Percentiles rank a stretch among this genome's conserved stretches.
phyloP scores from a whole-genome alignment of 1,140 invertebrate genomes.

The Spodoptera litura region DNA sequence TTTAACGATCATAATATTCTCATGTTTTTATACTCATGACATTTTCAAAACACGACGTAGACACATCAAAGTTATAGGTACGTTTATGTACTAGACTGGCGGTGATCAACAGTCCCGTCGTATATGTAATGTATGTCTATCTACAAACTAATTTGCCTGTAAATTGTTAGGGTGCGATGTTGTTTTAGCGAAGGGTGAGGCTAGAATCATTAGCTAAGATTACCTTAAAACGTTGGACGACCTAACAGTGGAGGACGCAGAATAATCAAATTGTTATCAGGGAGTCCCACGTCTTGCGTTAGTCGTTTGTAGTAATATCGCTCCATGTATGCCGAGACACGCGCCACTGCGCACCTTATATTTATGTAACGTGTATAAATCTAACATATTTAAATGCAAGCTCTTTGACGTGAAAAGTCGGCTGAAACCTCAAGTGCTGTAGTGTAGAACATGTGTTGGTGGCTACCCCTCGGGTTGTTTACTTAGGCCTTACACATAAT shows the following conservation, averaged over 20 bases:
- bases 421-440: background rate
- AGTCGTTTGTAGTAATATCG: conserved; percentile 54
- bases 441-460: background rate
- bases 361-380: conserved; percentile 38
- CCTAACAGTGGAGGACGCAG: conserved; percentile 53
- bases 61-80: conserved; percentile 25
- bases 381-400: conserved; percentile 16
- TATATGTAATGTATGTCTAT: conserved; percentile 43
- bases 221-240: conserved; percentile 54
- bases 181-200: conserved; percentile 58
- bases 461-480: background rate
- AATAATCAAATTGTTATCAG: conserved; percentile 71
- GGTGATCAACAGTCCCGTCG: conserved; percentile 34
- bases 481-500: conserved; percentile 3
- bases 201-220: conserved; percentile 62
- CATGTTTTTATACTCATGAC: conserved; percentile 34
- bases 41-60: conserved; percentile 32
- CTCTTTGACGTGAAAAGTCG: conserved; percentile 1
- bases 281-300: conserved; percentile 52
- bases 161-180: conserved; percentile 60
- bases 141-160: conserved; percentile 57
- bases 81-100: background rate
- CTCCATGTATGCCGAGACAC: conserved; percentile 59
- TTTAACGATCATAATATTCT: conserved; percentile 40
- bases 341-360: conserved; percentile 42